Evolutionary conservation across 2,113 vertebrate species (phyloP).

Genomic region (Leptosomus discolor): DNA sequence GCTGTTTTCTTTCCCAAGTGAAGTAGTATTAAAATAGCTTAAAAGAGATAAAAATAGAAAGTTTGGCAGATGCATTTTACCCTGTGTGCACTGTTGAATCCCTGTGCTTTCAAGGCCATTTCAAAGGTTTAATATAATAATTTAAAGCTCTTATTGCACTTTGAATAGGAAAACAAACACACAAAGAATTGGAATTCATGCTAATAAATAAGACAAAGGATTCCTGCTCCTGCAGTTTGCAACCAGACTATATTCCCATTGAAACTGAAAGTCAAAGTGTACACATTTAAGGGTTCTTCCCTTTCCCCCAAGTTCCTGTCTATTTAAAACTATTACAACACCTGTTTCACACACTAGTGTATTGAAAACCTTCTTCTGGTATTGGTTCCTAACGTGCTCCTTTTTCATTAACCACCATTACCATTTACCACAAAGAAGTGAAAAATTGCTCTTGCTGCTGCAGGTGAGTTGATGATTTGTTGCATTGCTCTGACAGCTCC

Average conservation of each 20-base stretch:
- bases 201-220: neutral
- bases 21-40: conserved; percentile 31
- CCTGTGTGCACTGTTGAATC: neutral
- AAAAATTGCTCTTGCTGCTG: neutral
- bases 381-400: neutral
- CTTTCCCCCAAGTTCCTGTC: neutral
- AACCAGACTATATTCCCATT: neutral
- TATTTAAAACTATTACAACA: neutral
- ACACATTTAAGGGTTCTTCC: neutral
- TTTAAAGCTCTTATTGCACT: neutral
- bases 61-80: neutral
- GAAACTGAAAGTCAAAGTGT: neutral
- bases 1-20: conserved; percentile 21
- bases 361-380: neutral
- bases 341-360: neutral
- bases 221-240: neutral
- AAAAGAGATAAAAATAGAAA: conserved; percentile 23
- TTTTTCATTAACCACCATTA: neutral
- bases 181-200: neutral
- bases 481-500: neutral
- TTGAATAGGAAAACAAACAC: neutral
- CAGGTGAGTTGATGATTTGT: neutral
- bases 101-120: neutral
- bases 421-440: neutral
- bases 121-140: neutral